Evolutionary conservation across 2,113 vertebrate species (phyloP).

Genomic region (Planiliza haematocheilus): DNA sequence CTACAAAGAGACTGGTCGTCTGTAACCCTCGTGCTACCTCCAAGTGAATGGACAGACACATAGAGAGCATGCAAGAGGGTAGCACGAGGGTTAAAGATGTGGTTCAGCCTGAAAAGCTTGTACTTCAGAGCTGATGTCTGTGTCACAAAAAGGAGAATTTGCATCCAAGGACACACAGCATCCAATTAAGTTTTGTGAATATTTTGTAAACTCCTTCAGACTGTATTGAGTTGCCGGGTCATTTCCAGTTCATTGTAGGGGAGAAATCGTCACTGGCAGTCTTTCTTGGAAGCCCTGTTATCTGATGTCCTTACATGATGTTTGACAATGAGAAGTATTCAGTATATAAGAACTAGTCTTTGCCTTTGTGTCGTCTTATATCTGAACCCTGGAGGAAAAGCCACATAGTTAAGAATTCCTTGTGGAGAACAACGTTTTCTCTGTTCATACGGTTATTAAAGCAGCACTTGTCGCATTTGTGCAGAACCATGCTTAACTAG

Average conservation of each 20-base stretch:
- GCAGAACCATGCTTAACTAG: slow-evolving; percentile 49
- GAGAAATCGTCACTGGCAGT: neutral
- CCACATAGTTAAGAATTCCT: slow-evolving; percentile 19
- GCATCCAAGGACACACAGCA: too few species aligned
- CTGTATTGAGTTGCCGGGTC: slow-evolving; percentile 29
- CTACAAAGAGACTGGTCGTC: too few species aligned
- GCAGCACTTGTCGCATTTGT: slow-evolving; percentile 21
- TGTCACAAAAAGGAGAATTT: too few species aligned
- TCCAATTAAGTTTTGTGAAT: too few species aligned
- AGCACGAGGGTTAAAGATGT: too few species aligned
- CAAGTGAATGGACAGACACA: too few species aligned
- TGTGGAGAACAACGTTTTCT: slow-evolving; percentile 13
- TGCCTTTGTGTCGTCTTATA: slow-evolving; percentile 35
- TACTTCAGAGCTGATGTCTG: too few species aligned
- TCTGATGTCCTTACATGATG: slow-evolving; percentile 26
- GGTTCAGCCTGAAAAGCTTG: too few species aligned
- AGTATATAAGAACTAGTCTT: neutral
- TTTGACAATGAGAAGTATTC: slow-evolving; percentile 35
- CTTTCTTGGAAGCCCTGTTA: slow-evolving; percentile 16
- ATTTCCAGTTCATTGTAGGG: slow-evolving; percentile 17
- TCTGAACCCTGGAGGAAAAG: slow-evolving; percentile 10
- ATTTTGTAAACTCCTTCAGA: too few species aligned
- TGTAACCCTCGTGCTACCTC: too few species aligned
- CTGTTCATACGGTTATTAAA: slow-evolving; percentile 26
- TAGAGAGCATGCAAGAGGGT: too few species aligned